phyloP scores from a whole-genome alignment of 2,888 invertebrate genomes.

The Brachypterus glaber region DNA sequence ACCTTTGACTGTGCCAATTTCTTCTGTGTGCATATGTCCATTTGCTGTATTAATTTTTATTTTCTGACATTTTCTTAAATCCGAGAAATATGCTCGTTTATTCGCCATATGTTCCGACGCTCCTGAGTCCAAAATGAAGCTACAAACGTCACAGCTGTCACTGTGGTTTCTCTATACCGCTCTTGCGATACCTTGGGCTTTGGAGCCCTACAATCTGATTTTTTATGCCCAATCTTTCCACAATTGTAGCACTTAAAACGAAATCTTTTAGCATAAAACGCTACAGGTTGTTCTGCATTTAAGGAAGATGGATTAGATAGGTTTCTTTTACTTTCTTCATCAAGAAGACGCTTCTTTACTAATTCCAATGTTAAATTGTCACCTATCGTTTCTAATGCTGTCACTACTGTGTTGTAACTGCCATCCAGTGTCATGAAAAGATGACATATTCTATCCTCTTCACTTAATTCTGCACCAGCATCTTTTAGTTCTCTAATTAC shows the following conservation, averaged over 20 bases:
- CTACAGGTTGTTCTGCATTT: not conserved
- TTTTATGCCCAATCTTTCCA: conserved; percentile 22
- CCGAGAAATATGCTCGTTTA: conserved; percentile 12
- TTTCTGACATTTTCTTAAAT: conserved; percentile 15
- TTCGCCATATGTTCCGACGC: conserved; percentile 8
- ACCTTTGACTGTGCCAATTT: conserved; percentile 13
- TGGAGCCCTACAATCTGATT: conserved; percentile 23
- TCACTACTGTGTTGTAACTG: conserved; percentile 21
- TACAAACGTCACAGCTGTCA: conserved; percentile 9
- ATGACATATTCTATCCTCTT: conserved; percentile 21
- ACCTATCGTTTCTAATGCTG: conserved; percentile 16
- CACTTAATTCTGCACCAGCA: conserved; percentile 15
- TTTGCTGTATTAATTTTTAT: conserved; percentile 20
- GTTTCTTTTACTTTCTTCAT: not conserved
- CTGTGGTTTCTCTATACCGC: too few relatives aligned
- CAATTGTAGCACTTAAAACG: conserved; percentile 19
- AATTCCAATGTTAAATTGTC: not conserved
- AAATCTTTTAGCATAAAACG: not conserved
- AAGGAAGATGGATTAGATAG: not conserved
- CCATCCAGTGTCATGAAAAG: conserved; percentile 12
- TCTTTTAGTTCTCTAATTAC: conserved; percentile 19
- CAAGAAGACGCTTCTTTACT: not conserved
- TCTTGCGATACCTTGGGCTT: too few relatives aligned
- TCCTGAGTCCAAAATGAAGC: conserved; percentile 7
- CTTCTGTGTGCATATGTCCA: conserved; percentile 11